Base-by-base conservation (phyloP, 1,140 invertebrate species). In the Euschistus heros region DNA sequence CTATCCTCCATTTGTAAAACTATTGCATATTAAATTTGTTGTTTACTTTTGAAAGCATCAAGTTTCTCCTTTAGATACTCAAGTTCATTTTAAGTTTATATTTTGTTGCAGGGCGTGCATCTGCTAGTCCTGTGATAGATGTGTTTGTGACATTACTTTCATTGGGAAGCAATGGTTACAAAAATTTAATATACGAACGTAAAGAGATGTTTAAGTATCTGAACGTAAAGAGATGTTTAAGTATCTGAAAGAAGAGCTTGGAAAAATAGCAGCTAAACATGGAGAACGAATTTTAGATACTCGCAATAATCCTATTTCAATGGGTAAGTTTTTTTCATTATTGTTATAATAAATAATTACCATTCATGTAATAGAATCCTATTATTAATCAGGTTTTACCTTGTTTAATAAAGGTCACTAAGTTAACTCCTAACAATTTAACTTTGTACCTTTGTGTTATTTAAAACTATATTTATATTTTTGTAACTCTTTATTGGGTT, bases 81-180 rank as follows among this genome's bases (percentile, higher is more conserved):
- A 60, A 18, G 46, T 64, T 20, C 50, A 63, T 52, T 15, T 67
- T 6, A 64, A 47, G 24, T 18, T 50, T 67, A 18, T 24, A 26
- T 60, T 54, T 63, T 67, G 61, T 69, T 73, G 17, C 70, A 82
- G 84, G 84, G 22, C 78, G 91, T 65, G 90, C 87, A 1, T 91
- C 89, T 47, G 80, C 81, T 2, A 83, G 84, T 63, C 87, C 88
- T 57, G 80, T 83, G 0, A 78, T 89, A 69, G 90, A 93, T 75
- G 79, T 91, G 1, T 86, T 92, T 72, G 91, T 93, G 71, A 93
- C 90, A 0, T 73, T 93, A 15, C 73, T 93, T 20, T 84, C 84
- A 15, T 75, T 92, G 66, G 91, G 91, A 4, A 78, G 80, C 65
- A 78, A 79, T 60, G 85, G 85, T 8, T 91, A 86, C 71, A 80